Evolutionary conservation across 2,888 invertebrate genomes (phyloP), one percentile per base, ranked within the genome.

Genomic region (Baronia brevicornis): DNA sequence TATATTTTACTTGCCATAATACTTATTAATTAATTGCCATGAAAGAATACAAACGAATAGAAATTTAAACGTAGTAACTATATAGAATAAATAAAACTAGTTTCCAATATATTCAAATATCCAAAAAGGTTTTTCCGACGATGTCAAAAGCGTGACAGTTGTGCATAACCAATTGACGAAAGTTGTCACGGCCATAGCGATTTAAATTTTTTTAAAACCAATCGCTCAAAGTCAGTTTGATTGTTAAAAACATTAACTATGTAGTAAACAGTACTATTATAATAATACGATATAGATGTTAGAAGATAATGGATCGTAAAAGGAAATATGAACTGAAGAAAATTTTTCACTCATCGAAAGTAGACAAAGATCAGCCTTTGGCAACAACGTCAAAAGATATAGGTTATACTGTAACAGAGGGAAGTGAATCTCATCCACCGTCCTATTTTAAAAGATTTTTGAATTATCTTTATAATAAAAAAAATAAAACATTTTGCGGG

Each of bases 391-490:
- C 48, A 2, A 46, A 43, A 13, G 34, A 41, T 12, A n/a, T 27
- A 10, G 9, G 22, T 3, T 27, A 14, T 4, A 9, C 14, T 15
- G 23, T 15, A 7, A 3, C 7, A 8, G 7, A 14, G 7, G 36
- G 24, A 21, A 15, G 18, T 8, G 26, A 19, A 3, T 5, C 18
- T 5, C 27, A 10, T 23, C 30, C 1, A 2, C n/a, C 35, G 13
- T 38, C 54, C 0, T 45, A 48, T 8, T 33, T 33, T 17, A 52
- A 44, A 28, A 49, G 34, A 27, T 60, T 48, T 14, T 45, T 32
- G 3, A 48, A 39, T 1, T 61, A 37, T 34, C 0, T 70, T 1
- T 75, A 79, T 43, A 41, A 80, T 33, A 60, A 29, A 30, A 40
- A 68, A 2, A 48, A 50, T 0, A 58, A 56, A 12, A 53, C 57